Conservation (phyloP, 2,888 invertebrate species). For the Ophion costatus region DNA sequence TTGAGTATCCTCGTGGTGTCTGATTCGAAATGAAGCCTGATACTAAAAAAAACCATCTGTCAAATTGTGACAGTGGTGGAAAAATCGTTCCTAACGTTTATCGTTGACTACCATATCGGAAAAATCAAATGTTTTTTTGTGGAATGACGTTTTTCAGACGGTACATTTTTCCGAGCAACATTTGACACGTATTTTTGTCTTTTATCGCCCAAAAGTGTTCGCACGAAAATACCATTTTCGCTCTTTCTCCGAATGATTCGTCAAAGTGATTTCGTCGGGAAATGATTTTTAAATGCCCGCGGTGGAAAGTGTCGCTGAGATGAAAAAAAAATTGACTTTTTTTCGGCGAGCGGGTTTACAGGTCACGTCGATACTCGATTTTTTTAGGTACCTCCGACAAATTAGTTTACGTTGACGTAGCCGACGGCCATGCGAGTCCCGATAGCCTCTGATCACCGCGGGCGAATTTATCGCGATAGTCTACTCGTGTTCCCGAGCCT, state of each 20-base stretch:
- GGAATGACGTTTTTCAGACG: neutral
- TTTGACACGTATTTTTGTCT: too few relatives aligned
- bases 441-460: slow-evolving; percentile 3
- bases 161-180: too few relatives aligned
- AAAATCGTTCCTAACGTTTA: slow-evolving; percentile 7
- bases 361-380: slow-evolving; percentile 36
- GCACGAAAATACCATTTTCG: too few relatives aligned
- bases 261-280: neutral
- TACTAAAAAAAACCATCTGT: neutral
- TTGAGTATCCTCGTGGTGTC: slow-evolving; percentile 41
- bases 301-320: neutral
- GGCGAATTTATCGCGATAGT: slow-evolving; percentile 8
- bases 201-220: too few relatives aligned
- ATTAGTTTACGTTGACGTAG: slow-evolving; percentile 60
- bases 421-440: slow-evolving; percentile 57
- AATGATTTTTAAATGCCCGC: neutral
- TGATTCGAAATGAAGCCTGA: neutral
- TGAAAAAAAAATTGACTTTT: neutral
- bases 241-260: too few relatives aligned
- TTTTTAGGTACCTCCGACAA: slow-evolving; percentile 56
- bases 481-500: slow-evolving; percentile 4
- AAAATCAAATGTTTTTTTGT: neutral
- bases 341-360: neutral
- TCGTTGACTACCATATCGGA: too few relatives aligned
- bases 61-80: neutral